These are phyloP conservation scores for Adelognathus sp. DNA, from an alignment of 2,888 invertebrate genomes.

Conservation along the genomic window DNA sequence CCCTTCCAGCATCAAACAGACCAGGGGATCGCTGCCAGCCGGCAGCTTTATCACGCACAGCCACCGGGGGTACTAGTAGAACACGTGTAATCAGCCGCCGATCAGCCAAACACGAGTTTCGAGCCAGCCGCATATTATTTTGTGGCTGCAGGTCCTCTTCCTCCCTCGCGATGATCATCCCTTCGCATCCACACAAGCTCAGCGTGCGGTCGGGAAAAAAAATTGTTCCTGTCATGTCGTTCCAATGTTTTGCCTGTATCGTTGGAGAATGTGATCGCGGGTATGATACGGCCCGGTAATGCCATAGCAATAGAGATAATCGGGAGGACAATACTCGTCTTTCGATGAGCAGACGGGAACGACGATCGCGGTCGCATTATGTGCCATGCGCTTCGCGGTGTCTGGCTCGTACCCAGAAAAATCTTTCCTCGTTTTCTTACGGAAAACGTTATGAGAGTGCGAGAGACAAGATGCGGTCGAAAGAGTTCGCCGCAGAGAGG, in stretches of 20 bases:
- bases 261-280: constrained; percentile 16
- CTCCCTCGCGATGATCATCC: background rate
- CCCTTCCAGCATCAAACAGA: constrained; percentile 67
- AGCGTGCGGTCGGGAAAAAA: background rate
- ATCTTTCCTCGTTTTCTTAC: constrained; percentile 11
- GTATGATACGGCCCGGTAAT: too few species aligned
- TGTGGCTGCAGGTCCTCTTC: constrained; percentile 61
- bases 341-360: constrained; percentile 15
- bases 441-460: constrained; percentile 8
- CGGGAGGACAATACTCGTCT: constrained; percentile 40
- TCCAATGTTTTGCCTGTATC: background rate
- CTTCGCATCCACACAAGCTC: background rate
- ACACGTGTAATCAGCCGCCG: constrained; percentile 80
- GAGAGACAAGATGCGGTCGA: constrained; percentile 38
- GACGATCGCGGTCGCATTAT: constrained; percentile 52
- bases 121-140: constrained; percentile 76
- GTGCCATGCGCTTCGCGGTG: constrained; percentile 27
- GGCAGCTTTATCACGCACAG: constrained; percentile 77
- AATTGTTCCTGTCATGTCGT: background rate
- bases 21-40: constrained; percentile 63
- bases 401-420: constrained; percentile 60
- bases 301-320: constrained; percentile 37
- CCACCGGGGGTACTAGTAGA: constrained; percentile 68
- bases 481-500: background rate
- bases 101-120: constrained; percentile 77